These are phyloP conservation scores for rabbit (Oryctolagus cuniculus) DNA, from an alignment of 2,113 vertebrate genomes.

Conservation along the genomic window DNA sequence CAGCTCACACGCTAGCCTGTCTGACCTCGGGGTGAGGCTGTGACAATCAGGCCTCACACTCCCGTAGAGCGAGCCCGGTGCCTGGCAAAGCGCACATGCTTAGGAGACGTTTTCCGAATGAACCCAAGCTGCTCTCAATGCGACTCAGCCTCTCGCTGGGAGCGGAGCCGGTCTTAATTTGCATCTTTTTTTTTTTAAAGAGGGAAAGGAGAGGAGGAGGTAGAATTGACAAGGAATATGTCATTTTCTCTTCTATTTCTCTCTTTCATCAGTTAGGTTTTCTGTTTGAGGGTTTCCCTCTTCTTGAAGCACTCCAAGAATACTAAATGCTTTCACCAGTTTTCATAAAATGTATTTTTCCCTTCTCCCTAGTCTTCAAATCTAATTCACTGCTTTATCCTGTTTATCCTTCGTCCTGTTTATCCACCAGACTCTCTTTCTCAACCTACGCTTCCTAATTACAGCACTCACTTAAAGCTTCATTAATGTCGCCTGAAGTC, in stretches of 20 bases:
- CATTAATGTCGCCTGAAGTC: neutral
- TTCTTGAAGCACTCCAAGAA: neutral
- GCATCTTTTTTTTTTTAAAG: neutral
- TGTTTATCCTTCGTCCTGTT: neutral
- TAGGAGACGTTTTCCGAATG: neutral
- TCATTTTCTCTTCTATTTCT: neutral
- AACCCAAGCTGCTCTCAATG: neutral
- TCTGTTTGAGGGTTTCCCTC: neutral
- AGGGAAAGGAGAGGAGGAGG: neutral
- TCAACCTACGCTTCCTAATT: neutral
- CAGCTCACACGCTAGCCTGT: neutral
- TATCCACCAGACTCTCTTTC: neutral
- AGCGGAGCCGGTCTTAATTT: neutral
- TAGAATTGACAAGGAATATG: neutral
- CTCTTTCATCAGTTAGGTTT: neutral
- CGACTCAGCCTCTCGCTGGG: neutral
- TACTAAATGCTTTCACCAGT: neutral
- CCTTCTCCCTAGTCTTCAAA: neutral
- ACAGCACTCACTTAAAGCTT: neutral
- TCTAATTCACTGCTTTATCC: neutral
- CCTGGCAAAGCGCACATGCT: neutral
- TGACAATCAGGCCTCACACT: neutral
- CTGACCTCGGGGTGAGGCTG: neutral
- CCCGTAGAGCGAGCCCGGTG: neutral
- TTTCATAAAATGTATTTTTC: neutral